Base-by-base conservation (phyloP, 2,113 vertebrate species). In the Thalassarche chlororhynchos region DNA sequence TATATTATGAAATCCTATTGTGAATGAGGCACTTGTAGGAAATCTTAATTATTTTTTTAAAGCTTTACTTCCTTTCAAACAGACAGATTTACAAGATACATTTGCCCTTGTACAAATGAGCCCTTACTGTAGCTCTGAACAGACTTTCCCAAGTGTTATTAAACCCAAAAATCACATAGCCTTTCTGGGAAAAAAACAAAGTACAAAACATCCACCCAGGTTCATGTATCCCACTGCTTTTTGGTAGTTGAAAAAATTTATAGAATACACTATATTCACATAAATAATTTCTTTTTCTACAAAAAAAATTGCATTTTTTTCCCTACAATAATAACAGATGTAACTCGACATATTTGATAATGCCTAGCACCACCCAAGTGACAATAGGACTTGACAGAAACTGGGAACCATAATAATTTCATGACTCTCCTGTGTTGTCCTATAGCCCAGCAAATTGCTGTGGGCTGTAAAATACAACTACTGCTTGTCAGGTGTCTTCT, bases 1-100 rank as follows among this genome's bases (percentile, higher is more conserved):
- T 44, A 9, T 78, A 87, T 89, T 72, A 91, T 65, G 65, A 91
- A 96, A 76, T 64, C 84, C 74, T 91, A 87, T 91, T 91, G 92
- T 94, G 89, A 84, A 83, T 54, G 77, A 96, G 40, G 47, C 52
- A 92, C 87, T 95, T 96, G 84, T 70, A 95, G 80, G 70, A 91
- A 95, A 91, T 89, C 89, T 95, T 96, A 92, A 96, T 95, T 90
- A 90, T 96, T 96, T 97, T 97, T 92, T 94, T 97, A 89, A 94
- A 91, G 89, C 89, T 91, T 89, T 89, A 29, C 49, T 91, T 97
- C 86, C 94, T 92, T 79, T 72, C 89, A 91, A 71, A 70, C 75
- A 96, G 84, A 40, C 55, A 91, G 86, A 95, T 86, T 92, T 78
- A 61, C 84, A 57, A 93, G 91, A 91, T 57, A 71, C 47, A 34